Evolutionary conservation across 1,140 invertebrate species (phyloP).

Genomic region (Calycopis cecrops): DNA sequence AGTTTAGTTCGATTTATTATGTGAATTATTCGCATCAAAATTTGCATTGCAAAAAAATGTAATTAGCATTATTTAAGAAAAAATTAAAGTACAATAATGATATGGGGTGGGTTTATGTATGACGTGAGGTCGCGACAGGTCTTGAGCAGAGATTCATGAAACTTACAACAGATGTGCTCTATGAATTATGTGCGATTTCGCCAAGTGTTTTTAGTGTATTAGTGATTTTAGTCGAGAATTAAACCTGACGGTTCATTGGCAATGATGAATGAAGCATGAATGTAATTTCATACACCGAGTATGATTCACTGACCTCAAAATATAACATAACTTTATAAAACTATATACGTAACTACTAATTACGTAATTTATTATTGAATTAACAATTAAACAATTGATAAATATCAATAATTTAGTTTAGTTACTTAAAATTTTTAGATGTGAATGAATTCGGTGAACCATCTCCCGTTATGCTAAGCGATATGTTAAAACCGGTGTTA

Average conservation of each 20-base stretch:
- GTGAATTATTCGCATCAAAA: neutral
- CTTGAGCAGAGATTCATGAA: slow-evolving; percentile 58
- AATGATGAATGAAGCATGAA: neutral
- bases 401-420: too few species aligned
- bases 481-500: slow-evolving; percentile 38
- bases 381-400: too few species aligned
- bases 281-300: too few species aligned
- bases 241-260: too few species aligned
- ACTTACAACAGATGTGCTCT: slow-evolving; percentile 13
- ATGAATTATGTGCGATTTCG: neutral
- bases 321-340: too few species aligned
- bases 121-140: slow-evolving; percentile 24
- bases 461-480: slow-evolving; percentile 21
- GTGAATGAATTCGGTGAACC: too few species aligned
- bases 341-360: too few species aligned
- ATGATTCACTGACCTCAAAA: too few species aligned
- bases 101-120: slow-evolving; percentile 61
- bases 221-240: neutral
- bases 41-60: neutral
- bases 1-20: slow-evolving; percentile 1
- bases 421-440: too few species aligned
- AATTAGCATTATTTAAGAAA: slow-evolving; percentile 1
- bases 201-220: neutral
- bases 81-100: neutral
- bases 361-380: too few species aligned